Evolutionary conservation across 1,140 invertebrate species (phyloP), one percentile per base, ranked within the genome.

Genomic region (Bombus waltoni): DNA sequence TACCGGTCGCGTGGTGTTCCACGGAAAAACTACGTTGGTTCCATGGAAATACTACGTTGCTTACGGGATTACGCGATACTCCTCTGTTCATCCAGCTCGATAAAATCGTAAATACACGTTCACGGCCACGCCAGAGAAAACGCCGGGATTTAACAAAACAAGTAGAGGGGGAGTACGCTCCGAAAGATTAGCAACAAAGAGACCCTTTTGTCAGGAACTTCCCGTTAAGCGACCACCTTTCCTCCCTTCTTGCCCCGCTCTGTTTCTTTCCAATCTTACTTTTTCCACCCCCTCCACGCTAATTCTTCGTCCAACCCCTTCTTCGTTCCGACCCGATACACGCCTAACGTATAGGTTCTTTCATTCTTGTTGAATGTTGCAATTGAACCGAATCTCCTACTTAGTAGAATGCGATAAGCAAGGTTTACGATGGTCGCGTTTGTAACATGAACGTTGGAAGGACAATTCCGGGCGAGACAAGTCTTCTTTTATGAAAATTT

Each of bases 171-270:
- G 59, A 35, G 76, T 25, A 44, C 62, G 44, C 66, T 78, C 38
- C 76, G 77, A 68, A 79, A 79, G 77, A 79, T 79, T 79, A 79
- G 77, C 77, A 44, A 68, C 77, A 68, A 79, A 66, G 62, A 79
- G 62, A 40, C 53, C 53, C 75, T 57, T 77, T 77, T 77, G 75
- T 77, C 75, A 77, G 35, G 28, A 62, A 77, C 75, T 59, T 77
- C 75, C 73, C 35, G 32, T n/a, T 59, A 62, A 59, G 15, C 75
- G 75, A 77, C 53, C 38, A 62, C 38, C n/a, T 77, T 62, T 32
- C 42, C 44, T 59, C 35, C 25, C 35, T 35, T 59, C 47, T 13
- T 9, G 32, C 28, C 70, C 28, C 18, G 35, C 15, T 35, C 22
- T 68, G 62, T 47, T 65, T 44, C 65, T n/a, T 80, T 68, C 44